These are phyloP conservation scores for Cyanistes caeruleus DNA, from an alignment of 2,113 vertebrate species.

Conservation along the genomic window DNA sequence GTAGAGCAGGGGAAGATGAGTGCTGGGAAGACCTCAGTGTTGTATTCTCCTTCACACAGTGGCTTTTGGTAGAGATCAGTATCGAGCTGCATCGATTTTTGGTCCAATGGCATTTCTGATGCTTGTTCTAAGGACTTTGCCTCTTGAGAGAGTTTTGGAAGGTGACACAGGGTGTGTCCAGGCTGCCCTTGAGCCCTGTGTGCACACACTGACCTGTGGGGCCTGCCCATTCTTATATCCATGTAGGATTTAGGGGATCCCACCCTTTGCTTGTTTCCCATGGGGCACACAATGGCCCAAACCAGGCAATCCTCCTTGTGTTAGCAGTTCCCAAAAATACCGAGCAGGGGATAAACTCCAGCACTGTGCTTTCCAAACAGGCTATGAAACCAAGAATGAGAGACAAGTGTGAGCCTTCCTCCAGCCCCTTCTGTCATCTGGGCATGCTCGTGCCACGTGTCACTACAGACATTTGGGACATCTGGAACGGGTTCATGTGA, in stretches of 20 bases:
- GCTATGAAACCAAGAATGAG: neutral
- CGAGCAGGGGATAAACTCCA: neutral
- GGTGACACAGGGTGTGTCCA: neutral
- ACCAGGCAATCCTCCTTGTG: neutral
- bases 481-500: neutral
- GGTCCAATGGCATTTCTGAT: neutral
- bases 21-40: neutral
- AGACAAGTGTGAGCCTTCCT: neutral
- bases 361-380: neutral
- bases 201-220: rapidly evolving
- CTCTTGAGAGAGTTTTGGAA: neutral
- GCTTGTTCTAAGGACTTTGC: neutral
- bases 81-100: neutral
- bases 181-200: neutral
- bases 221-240: neutral
- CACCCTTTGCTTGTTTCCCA: neutral
- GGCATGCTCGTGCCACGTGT: neutral
- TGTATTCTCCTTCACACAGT: neutral
- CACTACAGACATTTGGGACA: neutral
- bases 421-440: neutral
- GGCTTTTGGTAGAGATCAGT: neutral
- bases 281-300: neutral
- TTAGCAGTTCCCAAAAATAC: neutral
- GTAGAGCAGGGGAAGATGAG: neutral
- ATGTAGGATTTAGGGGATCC: neutral